These are phyloP conservation scores for Amphipoea oculea DNA, from an alignment of 2,888 invertebrate genomes.

Conservation along the genomic window DNA sequence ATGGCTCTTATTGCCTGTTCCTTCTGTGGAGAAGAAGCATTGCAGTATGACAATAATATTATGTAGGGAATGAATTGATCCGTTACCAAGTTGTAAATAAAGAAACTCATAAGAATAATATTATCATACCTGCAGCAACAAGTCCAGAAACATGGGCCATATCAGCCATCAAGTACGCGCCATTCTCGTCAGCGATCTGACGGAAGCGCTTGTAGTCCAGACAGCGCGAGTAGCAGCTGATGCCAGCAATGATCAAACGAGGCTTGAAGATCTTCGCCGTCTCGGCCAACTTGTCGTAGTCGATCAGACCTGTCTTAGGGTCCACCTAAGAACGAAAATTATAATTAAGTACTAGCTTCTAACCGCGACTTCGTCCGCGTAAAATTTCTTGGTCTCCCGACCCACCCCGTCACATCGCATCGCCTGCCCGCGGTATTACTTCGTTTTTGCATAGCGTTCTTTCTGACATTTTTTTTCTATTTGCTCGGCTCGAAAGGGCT, in stretches of 20 bases:
- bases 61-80: neutral
- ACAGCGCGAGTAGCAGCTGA: conserved; percentile 98
- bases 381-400: neutral
- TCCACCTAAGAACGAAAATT: conserved; percentile 88
- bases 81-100: neutral
- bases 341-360: neutral
- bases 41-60: neutral
- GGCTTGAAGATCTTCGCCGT: conserved; percentile 97
- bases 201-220: conserved; percentile 97
- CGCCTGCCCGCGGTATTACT: no score
- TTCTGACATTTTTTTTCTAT: neutral
- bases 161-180: conserved; percentile 97
- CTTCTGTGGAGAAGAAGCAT: neutral
- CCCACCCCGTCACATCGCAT: no score
- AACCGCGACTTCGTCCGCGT: neutral
- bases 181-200: conserved; percentile 95
- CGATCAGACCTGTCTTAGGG: conserved; percentile 95
- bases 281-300: conserved; percentile 96
- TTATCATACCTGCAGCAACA: conserved; percentile 94
- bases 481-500: no score
- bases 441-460: neutral
- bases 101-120: neutral
- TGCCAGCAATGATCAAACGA: conserved; percentile 97
- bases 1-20: neutral
- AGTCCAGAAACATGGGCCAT: conserved; percentile 99